Evolutionary conservation across 2,113 vertebrate genomes (phyloP).

Genomic region (Phalacrocorax carbo): DNA sequence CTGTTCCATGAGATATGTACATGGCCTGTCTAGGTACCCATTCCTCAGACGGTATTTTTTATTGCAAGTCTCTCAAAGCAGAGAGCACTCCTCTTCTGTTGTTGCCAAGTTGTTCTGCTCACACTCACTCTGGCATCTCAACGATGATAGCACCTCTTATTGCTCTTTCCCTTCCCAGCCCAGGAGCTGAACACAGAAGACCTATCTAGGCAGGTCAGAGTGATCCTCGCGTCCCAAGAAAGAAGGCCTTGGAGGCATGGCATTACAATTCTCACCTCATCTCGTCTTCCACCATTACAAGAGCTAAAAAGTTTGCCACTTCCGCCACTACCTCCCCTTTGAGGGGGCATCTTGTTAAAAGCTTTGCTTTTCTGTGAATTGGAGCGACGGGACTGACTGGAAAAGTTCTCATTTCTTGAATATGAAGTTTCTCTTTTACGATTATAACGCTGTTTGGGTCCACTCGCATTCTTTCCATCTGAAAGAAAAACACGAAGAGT

Average conservation of each 20-base stretch:
- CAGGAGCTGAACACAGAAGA: background rate
- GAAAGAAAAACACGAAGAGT: slow-evolving; percentile 30
- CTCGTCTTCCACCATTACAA: slow-evolving; percentile 95
- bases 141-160: background rate
- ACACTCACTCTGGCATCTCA: background rate
- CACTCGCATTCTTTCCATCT: slow-evolving; percentile 92
- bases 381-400: slow-evolving; percentile 87
- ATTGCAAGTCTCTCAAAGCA: background rate
- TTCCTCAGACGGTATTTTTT: background rate
- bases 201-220: slow-evolving; percentile 27
- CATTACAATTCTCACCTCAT: slow-evolving; percentile 85
- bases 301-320: slow-evolving; percentile 84
- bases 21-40: background rate
- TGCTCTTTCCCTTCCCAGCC: background rate
- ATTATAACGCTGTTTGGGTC: slow-evolving; percentile 88
- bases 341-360: slow-evolving; percentile 99
- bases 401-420: slow-evolving; percentile 91
- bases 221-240: background rate
- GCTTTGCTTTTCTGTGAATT: slow-evolving; percentile 99
- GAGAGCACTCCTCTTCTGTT: slow-evolving; percentile 16
- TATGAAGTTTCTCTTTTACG: slow-evolving; percentile 92
- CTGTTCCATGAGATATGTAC: background rate
- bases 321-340: slow-evolving; percentile 82
- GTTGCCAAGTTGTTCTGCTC: background rate
- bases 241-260: background rate